A percentile compares a stretch with the other conserved stretches of the same genome.
Evolutionary conservation across 2,113 vertebrate species (phyloP).

Genomic region (Amazona vittata): DNA sequence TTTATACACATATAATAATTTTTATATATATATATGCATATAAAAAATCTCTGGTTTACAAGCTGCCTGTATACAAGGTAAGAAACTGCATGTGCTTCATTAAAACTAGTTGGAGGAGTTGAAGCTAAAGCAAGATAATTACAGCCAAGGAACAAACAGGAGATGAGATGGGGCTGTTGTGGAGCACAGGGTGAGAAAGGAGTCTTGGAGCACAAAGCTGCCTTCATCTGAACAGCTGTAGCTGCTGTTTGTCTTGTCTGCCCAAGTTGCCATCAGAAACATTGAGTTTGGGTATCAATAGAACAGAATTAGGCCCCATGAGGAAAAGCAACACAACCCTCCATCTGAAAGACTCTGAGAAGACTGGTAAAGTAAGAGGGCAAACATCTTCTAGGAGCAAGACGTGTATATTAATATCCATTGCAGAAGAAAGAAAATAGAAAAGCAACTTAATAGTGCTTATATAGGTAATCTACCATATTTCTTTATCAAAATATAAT

Average conservation of each 20-base stretch:
- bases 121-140: not conserved
- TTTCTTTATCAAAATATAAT: not conserved
- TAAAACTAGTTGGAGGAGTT: not conserved
- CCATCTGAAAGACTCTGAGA: not conserved
- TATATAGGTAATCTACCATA: not conserved
- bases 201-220: not conserved
- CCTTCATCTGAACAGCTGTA: not conserved
- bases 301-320: not conserved
- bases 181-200: not conserved
- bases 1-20: no score
- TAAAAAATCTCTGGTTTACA: not conserved
- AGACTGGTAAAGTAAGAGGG: not conserved
- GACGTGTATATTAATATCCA: not conserved
- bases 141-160: not conserved
- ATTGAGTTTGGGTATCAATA: not conserved
- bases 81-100: not conserved
- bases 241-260: not conserved
- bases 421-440: not conserved
- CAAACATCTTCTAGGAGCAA: not conserved
- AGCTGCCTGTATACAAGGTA: not conserved
- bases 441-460: not conserved
- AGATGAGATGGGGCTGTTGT: not conserved
- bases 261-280: not conserved
- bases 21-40: no score
- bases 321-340: not conserved